These are phyloP conservation scores for Bombus haemorrhoidalis DNA, from an alignment of 1,140 invertebrate genomes.

Conservation along the genomic window DNA sequence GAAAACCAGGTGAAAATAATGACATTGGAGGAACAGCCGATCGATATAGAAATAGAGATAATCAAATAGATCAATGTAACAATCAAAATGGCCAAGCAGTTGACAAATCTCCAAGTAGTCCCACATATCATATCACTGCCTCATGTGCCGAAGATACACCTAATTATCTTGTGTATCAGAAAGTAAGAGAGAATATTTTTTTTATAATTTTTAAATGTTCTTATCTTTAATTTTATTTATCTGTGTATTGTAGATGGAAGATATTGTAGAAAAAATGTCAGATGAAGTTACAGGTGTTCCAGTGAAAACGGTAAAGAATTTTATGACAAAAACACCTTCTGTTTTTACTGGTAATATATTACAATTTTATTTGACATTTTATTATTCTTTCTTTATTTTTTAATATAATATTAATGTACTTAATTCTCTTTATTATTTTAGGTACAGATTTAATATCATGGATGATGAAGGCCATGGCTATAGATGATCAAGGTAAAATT, in stretches of 20 bases:
- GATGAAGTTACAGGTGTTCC: constrained; percentile 96
- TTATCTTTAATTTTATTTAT: background rate
- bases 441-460: constrained; percentile 96
- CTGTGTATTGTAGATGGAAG: constrained; percentile 92
- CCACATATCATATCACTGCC: constrained; percentile 69
- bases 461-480: constrained; percentile 96
- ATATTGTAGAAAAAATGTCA: constrained; percentile 98
- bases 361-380: background rate
- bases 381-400: background rate
- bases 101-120: constrained; percentile 68
- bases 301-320: constrained; percentile 98
- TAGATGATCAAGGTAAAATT: constrained; percentile 92
- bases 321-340: constrained; percentile 99
- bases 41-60: constrained; percentile 60
- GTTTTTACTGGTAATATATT: constrained; percentile 90
- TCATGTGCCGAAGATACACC: constrained; percentile 78
- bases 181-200: constrained; percentile 62
- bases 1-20: constrained; percentile 73
- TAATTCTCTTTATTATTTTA: constrained; percentile 51
- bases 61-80: constrained; percentile 37
- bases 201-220: background rate
- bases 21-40: constrained; percentile 67
- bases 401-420: background rate
- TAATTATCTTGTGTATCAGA: constrained; percentile 79
- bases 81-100: constrained; percentile 61